A percentile compares a stretch with the other conserved stretches of the same genome.
These are phyloP conservation scores for Gallinago nigripennis DNA, from an alignment of 2,797 vertebrate species.

Conservation along the genomic window DNA sequence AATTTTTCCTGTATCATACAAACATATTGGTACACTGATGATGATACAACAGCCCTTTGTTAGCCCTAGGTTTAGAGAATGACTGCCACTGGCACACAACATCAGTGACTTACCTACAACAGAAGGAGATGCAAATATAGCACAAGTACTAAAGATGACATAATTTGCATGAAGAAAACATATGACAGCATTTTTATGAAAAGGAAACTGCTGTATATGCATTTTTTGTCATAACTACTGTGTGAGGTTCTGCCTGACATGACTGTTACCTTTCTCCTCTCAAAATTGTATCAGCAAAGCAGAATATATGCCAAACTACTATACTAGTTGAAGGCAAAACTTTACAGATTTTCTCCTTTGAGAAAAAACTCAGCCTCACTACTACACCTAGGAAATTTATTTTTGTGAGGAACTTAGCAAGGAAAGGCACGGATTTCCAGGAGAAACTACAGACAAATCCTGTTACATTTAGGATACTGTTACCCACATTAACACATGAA, in stretches of 20 bases:
- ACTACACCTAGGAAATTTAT: background rate
- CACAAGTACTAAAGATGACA: background rate
- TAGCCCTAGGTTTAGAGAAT: background rate
- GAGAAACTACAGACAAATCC: background rate
- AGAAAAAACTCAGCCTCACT: background rate
- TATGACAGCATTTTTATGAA: background rate
- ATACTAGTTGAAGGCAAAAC: background rate
- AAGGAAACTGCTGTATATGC: background rate
- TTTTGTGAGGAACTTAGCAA: background rate
- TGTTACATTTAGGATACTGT: background rate
- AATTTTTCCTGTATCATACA: background rate
- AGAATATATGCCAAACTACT: background rate
- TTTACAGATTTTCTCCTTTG: background rate
- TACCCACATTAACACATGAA: background rate
- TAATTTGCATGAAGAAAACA: background rate
- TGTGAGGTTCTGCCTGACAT: background rate
- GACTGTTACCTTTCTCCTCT: background rate
- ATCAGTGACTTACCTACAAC: background rate
- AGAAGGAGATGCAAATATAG: background rate
- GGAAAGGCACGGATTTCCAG: background rate
- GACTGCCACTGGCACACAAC: background rate
- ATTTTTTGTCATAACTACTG: background rate
- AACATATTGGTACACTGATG: fast-evolving
- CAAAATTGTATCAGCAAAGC: background rate
- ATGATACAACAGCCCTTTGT: background rate